Percentiles rank a stretch among this genome's conserved stretches.
phyloP scores from a whole-genome alignment of 2,797 vertebrate genomes.

The Selene dorsalis region DNA sequence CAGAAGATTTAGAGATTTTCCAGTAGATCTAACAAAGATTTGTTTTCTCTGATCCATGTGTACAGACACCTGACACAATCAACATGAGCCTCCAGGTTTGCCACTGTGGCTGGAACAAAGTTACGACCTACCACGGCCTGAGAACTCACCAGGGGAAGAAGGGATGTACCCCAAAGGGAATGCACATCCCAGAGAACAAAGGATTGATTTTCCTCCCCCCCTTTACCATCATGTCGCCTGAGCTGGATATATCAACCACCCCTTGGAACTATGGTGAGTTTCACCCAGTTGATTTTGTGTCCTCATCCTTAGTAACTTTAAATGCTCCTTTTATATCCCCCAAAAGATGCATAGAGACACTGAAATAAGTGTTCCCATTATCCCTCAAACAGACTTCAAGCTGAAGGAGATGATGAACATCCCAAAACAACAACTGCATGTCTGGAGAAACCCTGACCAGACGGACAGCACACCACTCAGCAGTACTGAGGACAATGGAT shows the following conservation, averaged over 20 bases:
- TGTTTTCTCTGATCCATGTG: no score
- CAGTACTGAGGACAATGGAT: no score
- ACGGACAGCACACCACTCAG: fast-evolving
- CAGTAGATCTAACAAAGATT: no score
- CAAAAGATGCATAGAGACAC: no score
- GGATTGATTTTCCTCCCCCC: no score
- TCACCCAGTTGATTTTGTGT: no score
- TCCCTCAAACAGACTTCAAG: constrained; percentile 16
- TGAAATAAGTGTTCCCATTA: background rate
- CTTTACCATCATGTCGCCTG: background rate
- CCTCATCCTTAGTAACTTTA: no score
- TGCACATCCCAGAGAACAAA: background rate
- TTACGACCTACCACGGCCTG: constrained; percentile 42
- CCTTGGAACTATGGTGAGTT: constrained; percentile 33
- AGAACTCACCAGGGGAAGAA: constrained; percentile 60
- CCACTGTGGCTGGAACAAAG: constrained; percentile 53
- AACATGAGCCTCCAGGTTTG: constrained; percentile 45
- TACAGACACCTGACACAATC: constrained; percentile 10
- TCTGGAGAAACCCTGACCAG: no score
- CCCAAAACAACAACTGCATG: background rate
- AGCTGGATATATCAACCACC: fast-evolving
- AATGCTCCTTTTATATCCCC: no score
- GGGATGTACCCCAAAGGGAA: constrained; percentile 56
- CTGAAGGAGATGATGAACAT: background rate
- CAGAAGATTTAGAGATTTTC: background rate